These are phyloP conservation scores for Abscondita cerata DNA, from an alignment of 2,888 invertebrate genomes.

Conservation along the genomic window DNA sequence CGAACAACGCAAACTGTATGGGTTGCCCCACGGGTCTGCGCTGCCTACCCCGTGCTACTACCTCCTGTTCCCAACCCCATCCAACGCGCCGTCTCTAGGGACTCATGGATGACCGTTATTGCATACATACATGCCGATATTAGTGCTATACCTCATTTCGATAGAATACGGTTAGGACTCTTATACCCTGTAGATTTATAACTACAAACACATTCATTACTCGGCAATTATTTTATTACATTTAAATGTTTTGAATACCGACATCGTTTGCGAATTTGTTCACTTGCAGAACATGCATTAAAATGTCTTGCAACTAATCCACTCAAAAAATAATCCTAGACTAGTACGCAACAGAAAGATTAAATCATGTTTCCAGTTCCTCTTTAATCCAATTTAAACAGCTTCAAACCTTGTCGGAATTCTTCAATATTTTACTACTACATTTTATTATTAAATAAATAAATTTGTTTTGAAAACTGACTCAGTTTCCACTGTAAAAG, in stretches of 20 bases:
- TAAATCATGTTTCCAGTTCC: constrained; percentile 14
- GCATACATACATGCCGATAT: constrained; percentile 41
- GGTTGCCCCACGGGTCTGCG: constrained; percentile 27
- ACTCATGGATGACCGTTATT: constrained; percentile 41
- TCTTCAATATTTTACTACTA: constrained; percentile 2
- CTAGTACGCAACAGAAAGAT: constrained; percentile 20
- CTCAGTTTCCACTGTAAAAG: constrained; percentile 1
- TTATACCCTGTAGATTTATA: constrained; percentile 27
- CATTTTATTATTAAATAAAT: constrained; percentile 6
- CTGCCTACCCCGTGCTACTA: constrained; percentile 35
- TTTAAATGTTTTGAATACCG: constrained; percentile 11
- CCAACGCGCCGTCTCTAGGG: constrained; percentile 29
- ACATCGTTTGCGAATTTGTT: constrained; percentile 24
- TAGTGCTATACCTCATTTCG: constrained; percentile 36
- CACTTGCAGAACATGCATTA: constrained; percentile 23
- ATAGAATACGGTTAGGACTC: constrained; percentile 31
- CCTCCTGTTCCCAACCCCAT: constrained; percentile 34
- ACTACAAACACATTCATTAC: constrained; percentile 28
- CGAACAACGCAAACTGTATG: constrained; percentile 31
- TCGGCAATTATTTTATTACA: constrained; percentile 18
- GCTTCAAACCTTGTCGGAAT: background rate
- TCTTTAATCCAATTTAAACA: constrained; percentile 22
- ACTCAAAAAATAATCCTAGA: constrained; percentile 25
- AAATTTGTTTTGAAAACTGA: constrained; percentile 3
- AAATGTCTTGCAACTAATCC: constrained; percentile 28